A percentile compares a stretch with the other conserved stretches of the same genome.
These are phyloP conservation scores for Tiliacea aurago DNA, from an alignment of 2,888 invertebrate genomes.

Conservation along the genomic window DNA sequence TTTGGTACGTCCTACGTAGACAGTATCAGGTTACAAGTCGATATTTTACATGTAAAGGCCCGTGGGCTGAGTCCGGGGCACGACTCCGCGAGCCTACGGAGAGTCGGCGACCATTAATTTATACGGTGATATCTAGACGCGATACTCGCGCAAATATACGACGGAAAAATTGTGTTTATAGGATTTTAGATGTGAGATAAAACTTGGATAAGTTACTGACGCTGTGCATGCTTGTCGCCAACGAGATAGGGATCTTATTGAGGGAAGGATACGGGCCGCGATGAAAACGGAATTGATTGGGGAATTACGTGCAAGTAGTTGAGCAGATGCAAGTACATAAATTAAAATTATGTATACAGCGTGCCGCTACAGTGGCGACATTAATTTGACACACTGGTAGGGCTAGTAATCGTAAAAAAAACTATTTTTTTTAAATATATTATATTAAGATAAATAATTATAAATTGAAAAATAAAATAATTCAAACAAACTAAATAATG, in stretches of 20 bases:
- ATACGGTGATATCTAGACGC: constrained; percentile 56
- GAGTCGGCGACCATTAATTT: constrained; percentile 52
- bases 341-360: constrained; percentile 25
- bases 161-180: constrained; percentile 52
- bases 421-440: too few species aligned
- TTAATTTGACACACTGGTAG: too few species aligned
- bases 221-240: constrained; percentile 28
- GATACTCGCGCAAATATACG: constrained; percentile 56
- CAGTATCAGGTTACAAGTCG: constrained; percentile 72
- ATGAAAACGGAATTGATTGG: constrained; percentile 46
- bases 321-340: constrained; percentile 14
- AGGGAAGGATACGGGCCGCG: constrained; percentile 36
- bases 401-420: too few species aligned
- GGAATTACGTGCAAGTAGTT: constrained; percentile 17
- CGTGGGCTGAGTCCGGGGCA: constrained; percentile 56
- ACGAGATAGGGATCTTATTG: constrained; percentile 44
- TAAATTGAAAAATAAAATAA: too few species aligned
- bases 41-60: constrained; percentile 67
- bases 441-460: too few species aligned
- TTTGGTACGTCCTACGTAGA: constrained; percentile 65
- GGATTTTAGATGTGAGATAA: constrained; percentile 56
- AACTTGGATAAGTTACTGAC: constrained; percentile 38
- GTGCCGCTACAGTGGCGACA: too few species aligned
- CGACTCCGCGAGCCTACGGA: constrained; percentile 36
- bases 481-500: too few species aligned